Evolutionary conservation across 1,140 invertebrate species (phyloP).

Genomic region (Drosophila funebris): DNA sequence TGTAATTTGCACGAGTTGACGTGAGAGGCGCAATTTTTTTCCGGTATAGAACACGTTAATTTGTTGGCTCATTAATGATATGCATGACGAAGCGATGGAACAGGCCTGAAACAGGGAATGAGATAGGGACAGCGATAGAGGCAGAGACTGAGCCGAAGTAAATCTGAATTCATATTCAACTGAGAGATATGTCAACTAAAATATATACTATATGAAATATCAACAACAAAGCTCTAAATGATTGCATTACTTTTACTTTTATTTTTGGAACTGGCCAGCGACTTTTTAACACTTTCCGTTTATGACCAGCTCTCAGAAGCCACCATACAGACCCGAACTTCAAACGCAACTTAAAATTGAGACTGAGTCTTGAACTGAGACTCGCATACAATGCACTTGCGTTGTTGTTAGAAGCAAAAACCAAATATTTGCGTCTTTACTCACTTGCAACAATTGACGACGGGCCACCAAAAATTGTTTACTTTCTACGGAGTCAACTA

Average conservation of each 20-base stretch:
- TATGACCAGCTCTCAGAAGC: neutral
- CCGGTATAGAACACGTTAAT: conserved; percentile 74
- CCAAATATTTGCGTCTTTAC: conserved; percentile 36
- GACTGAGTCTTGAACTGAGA: neutral
- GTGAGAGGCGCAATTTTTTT: conserved; percentile 46
- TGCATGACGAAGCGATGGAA: conserved; percentile 36
- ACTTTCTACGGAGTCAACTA: conserved; percentile 33
- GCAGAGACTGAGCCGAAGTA: no score
- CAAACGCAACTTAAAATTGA: neutral
- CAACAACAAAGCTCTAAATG: neutral
- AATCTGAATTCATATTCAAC: neutral
- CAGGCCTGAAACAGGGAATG: no score
- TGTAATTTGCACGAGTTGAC: conserved; percentile 29
- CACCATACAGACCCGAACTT: neutral
- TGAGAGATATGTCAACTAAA: conserved; percentile 3
- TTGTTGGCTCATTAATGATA: conserved; percentile 62
- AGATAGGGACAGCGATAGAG: neutral
- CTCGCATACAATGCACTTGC: conserved; percentile 48
- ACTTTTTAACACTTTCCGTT: conserved; percentile 38
- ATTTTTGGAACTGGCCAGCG: conserved; percentile 7
- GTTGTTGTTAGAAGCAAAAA: conserved; percentile 44
- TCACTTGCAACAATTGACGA: conserved; percentile 26
- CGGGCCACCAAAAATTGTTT: conserved; percentile 54
- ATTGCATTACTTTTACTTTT: conserved; percentile 19
- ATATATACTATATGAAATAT: neutral